Evolutionary conservation across 2,797 vertebrate species (phyloP), one percentile per base, ranked within the genome.

Genomic region (Microctenopoma lineatum): DNA sequence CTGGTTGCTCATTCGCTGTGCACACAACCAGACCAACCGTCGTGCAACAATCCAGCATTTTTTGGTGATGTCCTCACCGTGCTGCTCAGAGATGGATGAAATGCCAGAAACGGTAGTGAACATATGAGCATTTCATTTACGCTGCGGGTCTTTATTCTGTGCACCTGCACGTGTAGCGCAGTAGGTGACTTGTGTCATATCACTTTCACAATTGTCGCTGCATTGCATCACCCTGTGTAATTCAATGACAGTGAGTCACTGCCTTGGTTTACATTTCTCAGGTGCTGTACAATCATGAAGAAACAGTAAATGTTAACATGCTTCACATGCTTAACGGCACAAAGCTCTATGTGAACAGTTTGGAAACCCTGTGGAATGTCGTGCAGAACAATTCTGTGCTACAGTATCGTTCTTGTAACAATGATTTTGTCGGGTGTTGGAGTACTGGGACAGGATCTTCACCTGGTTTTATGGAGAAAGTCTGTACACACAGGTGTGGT

Each of bases 341-440:
- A 18, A 61, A 62, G 50, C 44, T 46, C 13, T 15, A 58, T 58
- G 74, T 78, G 84, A 91, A 89, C 81, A 65, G 87, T 89, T 74
- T 60, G 15, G 29, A 77, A 41, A 26, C 84, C 87, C 56, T 29
- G 5, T 38, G 59, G 61, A 85, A 85, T 84, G 73, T 27, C 58
- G 46, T 16, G 53, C 61, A 79, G n/a, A n/a, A n/a, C n/a, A n/a
- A n/a, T n/a, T n/a, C n/a, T n/a, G n/a, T n/a, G n/a, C n/a, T n/a
- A n/a, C n/a, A n/a, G n/a, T n/a, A n/a, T n/a, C n/a, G n/a, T n/a
- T n/a, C n/a, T n/a, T n/a, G n/a, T n/a, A n/a, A n/a, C n/a, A n/a
- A n/a, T n/a, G 21, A 21, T 21, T 21, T 74, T 7, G n/a, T 59
- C 73, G 75, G 72, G 54, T 76, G 66, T 42, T 57, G 15, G 48